Base-by-base conservation (phyloP, 2,797 vertebrate genomes). In the Taenioides sp. region DNA sequence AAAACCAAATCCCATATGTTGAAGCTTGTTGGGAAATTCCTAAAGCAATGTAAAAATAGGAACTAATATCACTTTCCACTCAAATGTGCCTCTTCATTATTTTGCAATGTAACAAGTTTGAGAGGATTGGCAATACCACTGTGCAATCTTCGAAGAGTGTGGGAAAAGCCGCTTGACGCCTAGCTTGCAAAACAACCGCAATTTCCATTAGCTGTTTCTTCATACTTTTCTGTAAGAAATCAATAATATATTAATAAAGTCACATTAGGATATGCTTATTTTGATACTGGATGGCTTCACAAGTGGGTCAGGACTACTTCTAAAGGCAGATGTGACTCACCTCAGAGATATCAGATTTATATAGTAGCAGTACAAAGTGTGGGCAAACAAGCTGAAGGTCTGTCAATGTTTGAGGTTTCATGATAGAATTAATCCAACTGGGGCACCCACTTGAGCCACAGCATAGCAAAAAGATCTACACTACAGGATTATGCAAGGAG, bases 131-230 rank as follows among this genome's bases (percentile, higher is more conserved):
- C 5, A 81, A 65, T 31, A 40, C 23, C 50, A 1, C 74, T 79
- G 87, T 72, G 80, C 52, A 81, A 86, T 66, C 25, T 65, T 67
- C 67, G 75, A 5, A 75, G 74, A 75, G 77, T 80, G 81, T 86
- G 78, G 59, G 76, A 81, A 83, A 81, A 72, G 22, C 43, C 52
- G 40, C 34, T 70, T 88, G 85, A 47, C 3, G 43, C 14, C 14
- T 11, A 11, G 58, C 76, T 88, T 88, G 58, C 79, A 75, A 66
- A 87, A 85, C 47, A 1, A 1, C 66, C 25, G 31, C 78, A 54
- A 78, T 80, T 81, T 5, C 60, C 52, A 73, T 69, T 12, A 70
- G 12, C 23, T 67, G 23, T 79, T 86, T 65, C 77, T 73, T 40
- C 75, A 73, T 25, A 2, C 68, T 22, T 72, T 62, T 43, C 16